Percentiles rank a stretch among this genome's conserved stretches.
Conservation (phyloP, 1,140 invertebrate genomes). For the Venustaconcha ellipsiformis region DNA sequence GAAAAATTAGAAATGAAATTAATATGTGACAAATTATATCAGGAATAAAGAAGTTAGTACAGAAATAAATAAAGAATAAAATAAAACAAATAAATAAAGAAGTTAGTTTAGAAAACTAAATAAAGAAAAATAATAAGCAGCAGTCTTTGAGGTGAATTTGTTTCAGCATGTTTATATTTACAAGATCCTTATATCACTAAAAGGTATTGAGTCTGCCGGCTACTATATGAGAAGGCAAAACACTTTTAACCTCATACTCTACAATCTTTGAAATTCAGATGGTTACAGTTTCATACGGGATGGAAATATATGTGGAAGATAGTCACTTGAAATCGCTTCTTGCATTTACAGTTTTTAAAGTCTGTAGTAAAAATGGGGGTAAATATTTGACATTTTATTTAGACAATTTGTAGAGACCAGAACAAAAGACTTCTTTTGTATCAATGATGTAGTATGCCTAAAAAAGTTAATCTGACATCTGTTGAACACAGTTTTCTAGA, state of each 20-base stretch:
- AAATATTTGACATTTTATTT: conserved; percentile 3
- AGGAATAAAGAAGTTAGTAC: not conserved
- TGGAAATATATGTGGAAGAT: not conserved
- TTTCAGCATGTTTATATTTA: conserved; percentile 8
- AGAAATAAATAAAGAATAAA: not conserved
- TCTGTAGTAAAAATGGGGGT: not conserved
- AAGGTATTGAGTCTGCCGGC: not conserved
- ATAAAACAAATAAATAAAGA: not conserved
- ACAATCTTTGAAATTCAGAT: not conserved
- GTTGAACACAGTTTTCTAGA: not conserved
- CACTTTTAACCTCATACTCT: conserved; percentile 8
- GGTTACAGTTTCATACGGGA: conserved; percentile 3
- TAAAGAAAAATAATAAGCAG: not conserved
- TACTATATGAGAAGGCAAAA: conserved; percentile 14
- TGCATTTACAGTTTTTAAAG: conserved; percentile 4
- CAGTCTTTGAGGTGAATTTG: not conserved
- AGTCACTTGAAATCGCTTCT: not conserved
- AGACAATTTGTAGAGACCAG: conserved; percentile 3
- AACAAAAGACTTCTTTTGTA: not conserved
- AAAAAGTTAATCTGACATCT: not conserved
- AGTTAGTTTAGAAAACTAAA: not conserved
- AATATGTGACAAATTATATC: no score
- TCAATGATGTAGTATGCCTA: conserved; percentile 4
- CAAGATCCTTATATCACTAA: conserved; percentile 11
- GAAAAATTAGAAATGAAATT: no score